phyloP scores from a whole-genome alignment of 1,140 invertebrate genomes.

The Coelopa frigida region DNA sequence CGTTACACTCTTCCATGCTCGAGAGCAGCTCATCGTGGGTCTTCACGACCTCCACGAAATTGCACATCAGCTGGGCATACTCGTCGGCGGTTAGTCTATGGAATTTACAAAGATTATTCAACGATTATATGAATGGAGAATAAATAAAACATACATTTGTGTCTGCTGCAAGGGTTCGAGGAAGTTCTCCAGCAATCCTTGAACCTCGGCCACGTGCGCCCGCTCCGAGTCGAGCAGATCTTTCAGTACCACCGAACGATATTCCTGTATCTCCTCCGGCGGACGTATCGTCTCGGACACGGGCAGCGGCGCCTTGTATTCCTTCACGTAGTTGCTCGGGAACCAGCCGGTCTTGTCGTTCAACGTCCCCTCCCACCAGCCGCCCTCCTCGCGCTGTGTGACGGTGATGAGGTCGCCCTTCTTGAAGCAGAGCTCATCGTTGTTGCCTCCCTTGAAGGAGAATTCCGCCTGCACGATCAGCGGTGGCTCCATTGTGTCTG shows the following conservation, averaged over 20 bases:
- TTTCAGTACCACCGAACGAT: constrained; percentile 77
- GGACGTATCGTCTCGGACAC: constrained; percentile 48
- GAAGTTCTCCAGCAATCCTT: constrained; percentile 75
- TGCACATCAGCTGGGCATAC: constrained; percentile 77
- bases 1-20: constrained; percentile 74
- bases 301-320: constrained; percentile 63
- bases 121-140: neutral
- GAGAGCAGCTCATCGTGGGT: constrained; percentile 71
- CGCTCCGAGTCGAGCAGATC: constrained; percentile 90
- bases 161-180: constrained; percentile 74
- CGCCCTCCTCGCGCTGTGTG: constrained; percentile 85
- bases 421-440: constrained; percentile 94
- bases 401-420: constrained; percentile 96
- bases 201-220: constrained; percentile 80
- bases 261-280: constrained; percentile 64
- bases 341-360: constrained; percentile 96
- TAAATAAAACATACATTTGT: constrained; percentile 66
- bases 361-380: constrained; percentile 96
- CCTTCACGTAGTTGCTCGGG: constrained; percentile 94
- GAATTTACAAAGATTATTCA: constrained; percentile 8
- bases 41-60: constrained; percentile 79
- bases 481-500: constrained; percentile 47
- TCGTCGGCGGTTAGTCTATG: constrained; percentile 76
- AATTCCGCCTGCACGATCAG: constrained; percentile 82
- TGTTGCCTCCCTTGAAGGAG: constrained; percentile 91